Base-by-base conservation (phyloP, 2,888 invertebrate genomes). In the Galeopsomyia nigrocyanea region DNA sequence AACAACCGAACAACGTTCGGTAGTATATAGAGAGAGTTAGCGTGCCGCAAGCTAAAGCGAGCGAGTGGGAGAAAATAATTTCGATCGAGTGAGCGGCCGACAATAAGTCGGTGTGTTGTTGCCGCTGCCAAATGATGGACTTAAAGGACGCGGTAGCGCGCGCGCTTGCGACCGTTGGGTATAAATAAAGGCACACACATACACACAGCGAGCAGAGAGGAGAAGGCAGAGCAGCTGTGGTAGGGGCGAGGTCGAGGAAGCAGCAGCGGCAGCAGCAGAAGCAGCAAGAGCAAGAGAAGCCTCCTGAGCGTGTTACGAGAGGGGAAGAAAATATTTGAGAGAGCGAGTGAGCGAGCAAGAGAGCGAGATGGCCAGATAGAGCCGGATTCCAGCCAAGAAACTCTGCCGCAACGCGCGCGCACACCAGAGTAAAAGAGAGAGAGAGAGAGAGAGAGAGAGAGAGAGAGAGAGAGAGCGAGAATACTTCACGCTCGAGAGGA, bases 61-160 rank as follows among this genome's bases (percentile, higher is more conserved):
- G 50, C 26, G 63, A 46, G 55, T 10, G 51, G 58, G 50, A 62
- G 62, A 61, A 71, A 62, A 73, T 69, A 75, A 72, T 72, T 72
- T 72, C 58, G 67, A 72, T 69, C 72, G 72, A 53, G 17, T 9
- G 57, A n/a, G 39, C 10, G 39, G 68, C 69, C 61, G 71, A 75
- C 75, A 73, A 75, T 73, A 75, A 75, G 75, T 75, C 66, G 75
- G 73, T 68, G 70, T 73, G 73, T 71, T 75, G 73, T 71, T 73
- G 71, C 75, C 75, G 73, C 73, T 73, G 71, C 75, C 75, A 73
- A 75, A 73, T 73, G 75, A 75, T 73, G 75, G 73, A 75, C 73
- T 73, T 68, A 75, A 26, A 75, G 73, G 75, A 72, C 65, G 73
- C 68, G 56, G 68, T 61, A 73, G 65, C 68, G 46, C 53, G 46